Evolutionary conservation across 1,140 invertebrate genomes (phyloP).

Genomic region (Leptinotarsa defecta): DNA sequence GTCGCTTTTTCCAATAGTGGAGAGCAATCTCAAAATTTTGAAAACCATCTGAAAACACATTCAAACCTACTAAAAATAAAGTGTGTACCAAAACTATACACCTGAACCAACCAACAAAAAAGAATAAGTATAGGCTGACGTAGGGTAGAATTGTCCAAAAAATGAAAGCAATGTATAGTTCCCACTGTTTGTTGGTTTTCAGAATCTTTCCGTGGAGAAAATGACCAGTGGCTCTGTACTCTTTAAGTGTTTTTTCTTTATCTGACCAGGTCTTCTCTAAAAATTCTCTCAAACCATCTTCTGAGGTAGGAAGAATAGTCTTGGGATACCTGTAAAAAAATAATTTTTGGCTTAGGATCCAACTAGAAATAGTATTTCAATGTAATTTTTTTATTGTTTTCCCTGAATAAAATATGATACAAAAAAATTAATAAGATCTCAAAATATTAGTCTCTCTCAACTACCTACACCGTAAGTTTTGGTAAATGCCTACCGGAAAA

Average conservation of each 20-base stretch:
- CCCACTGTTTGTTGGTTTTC: slow-evolving; percentile 52
- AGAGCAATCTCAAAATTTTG: slow-evolving; percentile 59
- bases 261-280: slow-evolving; percentile 71
- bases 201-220: slow-evolving; percentile 53
- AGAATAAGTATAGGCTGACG: slow-evolving; percentile 55
- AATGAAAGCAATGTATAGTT: slow-evolving; percentile 60
- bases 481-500: too few relatives aligned
- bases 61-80: slow-evolving; percentile 59
- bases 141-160: slow-evolving; percentile 63
- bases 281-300: slow-evolving; percentile 67
- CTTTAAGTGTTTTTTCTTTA: slow-evolving; percentile 68
- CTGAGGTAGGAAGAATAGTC: slow-evolving; percentile 63
- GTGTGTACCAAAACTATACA: slow-evolving; percentile 59
- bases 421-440: too few relatives aligned
- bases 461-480: too few relatives aligned
- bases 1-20: slow-evolving; percentile 30
- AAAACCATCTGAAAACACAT: slow-evolving; percentile 60
- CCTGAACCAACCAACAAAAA: slow-evolving; percentile 58
- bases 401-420: too few relatives aligned
- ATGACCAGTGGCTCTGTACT: slow-evolving; percentile 63
- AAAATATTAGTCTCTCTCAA: too few relatives aligned
- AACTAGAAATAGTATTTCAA: not conserved
- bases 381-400: not conserved
- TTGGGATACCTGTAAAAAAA: slow-evolving; percentile 60
- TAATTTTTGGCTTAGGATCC: too few relatives aligned